phyloP scores from a whole-genome alignment of 1,140 invertebrate species.

The Microplitis mediator region DNA sequence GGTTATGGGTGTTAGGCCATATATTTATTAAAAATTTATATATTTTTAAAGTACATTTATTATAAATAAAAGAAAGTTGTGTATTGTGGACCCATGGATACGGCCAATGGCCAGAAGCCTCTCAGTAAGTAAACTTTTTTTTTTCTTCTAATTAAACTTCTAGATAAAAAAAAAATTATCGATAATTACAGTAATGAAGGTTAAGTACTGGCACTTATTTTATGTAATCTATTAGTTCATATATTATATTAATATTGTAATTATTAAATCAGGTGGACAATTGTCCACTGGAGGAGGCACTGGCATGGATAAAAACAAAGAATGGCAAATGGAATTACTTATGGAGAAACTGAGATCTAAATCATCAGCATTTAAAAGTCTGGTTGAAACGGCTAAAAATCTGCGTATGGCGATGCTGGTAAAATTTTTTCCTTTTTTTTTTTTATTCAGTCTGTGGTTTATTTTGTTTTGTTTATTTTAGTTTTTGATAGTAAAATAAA shows the following conservation, averaged over 20 bases:
- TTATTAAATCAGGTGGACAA: conserved; percentile 47
- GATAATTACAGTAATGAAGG: neutral
- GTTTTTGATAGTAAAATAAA: too few relatives aligned
- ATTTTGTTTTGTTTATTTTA: too few relatives aligned
- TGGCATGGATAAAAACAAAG: conserved; percentile 68
- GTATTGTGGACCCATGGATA: conserved; percentile 50
- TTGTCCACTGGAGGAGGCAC: conserved; percentile 40
- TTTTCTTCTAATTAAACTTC: neutral
- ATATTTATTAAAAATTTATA: too few relatives aligned
- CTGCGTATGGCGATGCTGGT: conserved; percentile 83
- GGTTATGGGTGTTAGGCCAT: too few relatives aligned
- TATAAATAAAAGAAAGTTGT: too few relatives aligned
- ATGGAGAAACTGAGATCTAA: conserved; percentile 89
- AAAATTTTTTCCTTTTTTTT: conserved; percentile 46
- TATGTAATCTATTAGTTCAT: neutral
- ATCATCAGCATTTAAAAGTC: conserved; percentile 74
- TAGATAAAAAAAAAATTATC: neutral
- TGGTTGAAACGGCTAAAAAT: conserved; percentile 84
- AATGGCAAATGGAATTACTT: conserved; percentile 79
- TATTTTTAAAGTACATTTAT: too few relatives aligned
- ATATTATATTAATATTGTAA: conserved; percentile 6
- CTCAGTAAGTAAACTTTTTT: conserved; percentile 45
- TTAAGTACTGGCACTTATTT: neutral
- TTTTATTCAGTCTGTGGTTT: too few relatives aligned
- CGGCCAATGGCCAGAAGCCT: conserved; percentile 52